Conservation (phyloP, 1,140 invertebrate genomes). For the Dendroctonus valens region DNA sequence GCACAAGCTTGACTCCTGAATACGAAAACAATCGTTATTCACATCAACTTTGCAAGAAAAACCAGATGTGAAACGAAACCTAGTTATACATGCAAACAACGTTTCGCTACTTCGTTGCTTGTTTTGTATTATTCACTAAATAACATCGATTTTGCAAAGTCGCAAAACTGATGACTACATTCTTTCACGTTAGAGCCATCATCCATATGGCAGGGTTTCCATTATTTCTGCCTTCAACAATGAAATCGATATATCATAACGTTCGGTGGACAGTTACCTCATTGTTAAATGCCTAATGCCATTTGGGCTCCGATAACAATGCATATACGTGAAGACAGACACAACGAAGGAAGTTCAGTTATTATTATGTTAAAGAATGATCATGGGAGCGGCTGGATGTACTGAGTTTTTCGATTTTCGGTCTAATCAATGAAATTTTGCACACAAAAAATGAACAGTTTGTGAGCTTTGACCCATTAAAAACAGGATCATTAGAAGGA, state of each 20-base stretch:
- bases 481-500: background rate
- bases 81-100: too few species aligned
- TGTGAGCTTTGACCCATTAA: background rate
- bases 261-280: background rate
- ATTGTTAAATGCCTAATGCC: background rate
- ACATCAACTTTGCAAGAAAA: too few species aligned
- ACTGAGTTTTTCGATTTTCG: background rate
- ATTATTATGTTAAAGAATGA: background rate
- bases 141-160: slow-evolving; percentile 11
- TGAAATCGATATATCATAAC: background rate
- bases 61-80: too few species aligned
- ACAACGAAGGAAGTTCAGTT: background rate
- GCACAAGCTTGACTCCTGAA: too few species aligned
- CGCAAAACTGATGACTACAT: slow-evolving; percentile 14
- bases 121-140: background rate
- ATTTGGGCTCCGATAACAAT: background rate
- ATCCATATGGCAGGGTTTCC: slow-evolving; percentile 17
- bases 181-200: slow-evolving; percentile 14
- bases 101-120: too few species aligned
- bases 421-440: background rate
- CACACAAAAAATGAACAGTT: background rate
- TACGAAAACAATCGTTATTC: too few species aligned
- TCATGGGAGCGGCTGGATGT: background rate
- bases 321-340: too few species aligned
- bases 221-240: slow-evolving; percentile 12